phyloP scores from a whole-genome alignment of 2,888 invertebrate species.

The Pachymerium ferrugineum region DNA sequence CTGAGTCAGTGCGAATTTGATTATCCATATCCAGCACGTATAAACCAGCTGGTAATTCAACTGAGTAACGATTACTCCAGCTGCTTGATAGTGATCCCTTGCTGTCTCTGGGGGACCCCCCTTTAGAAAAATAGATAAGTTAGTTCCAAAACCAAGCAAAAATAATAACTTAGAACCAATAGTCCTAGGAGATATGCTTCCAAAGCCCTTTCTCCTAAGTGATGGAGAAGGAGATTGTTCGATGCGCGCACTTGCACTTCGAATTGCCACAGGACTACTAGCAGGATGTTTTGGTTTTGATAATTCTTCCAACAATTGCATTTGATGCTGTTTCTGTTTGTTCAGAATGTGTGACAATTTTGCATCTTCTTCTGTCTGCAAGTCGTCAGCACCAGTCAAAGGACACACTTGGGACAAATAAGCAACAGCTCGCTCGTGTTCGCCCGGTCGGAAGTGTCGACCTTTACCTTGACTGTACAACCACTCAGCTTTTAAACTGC shows the following conservation, averaged over 20 bases:
- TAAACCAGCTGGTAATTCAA: conserved; percentile 28
- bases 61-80: conserved; percentile 7
- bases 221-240: conserved; percentile 29
- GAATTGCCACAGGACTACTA: conserved; percentile 34
- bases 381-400: conserved; percentile 48
- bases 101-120: neutral
- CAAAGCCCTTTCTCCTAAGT: neutral
- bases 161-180: neutral
- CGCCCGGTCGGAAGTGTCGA: conserved; percentile 73
- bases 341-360: conserved; percentile 77
- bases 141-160: no score
- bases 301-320: conserved; percentile 42
- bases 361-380: conserved; percentile 78
- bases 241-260: neutral
- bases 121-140: neutral
- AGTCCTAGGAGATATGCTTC: conserved; percentile 5
- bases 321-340: conserved; percentile 86
- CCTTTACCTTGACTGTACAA: conserved; percentile 90
- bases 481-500: conserved; percentile 88
- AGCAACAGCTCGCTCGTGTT: conserved; percentile 71
- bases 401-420: conserved; percentile 81
- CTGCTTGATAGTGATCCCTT: neutral
- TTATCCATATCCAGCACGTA: neutral
- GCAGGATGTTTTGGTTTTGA: conserved; percentile 34
- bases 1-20: neutral